Percentiles rank a stretch among this genome's conserved stretches.
Conservation (phyloP, 2,888 invertebrate genomes). For the Hirtodrosophila alboralis region DNA sequence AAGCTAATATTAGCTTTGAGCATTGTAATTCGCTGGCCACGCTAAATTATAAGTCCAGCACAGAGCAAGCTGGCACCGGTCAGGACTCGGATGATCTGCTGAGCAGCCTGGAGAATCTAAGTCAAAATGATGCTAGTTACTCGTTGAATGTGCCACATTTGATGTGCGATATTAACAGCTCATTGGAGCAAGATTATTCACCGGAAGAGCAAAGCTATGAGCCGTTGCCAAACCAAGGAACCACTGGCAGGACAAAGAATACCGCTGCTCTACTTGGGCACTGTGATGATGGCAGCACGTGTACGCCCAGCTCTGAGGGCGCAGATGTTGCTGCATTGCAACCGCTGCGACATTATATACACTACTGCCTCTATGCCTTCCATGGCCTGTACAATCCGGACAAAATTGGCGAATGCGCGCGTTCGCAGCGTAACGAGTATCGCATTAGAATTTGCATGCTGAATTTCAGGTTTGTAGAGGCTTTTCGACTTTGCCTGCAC, state of each 20-base stretch:
- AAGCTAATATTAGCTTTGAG: conserved; percentile 78
- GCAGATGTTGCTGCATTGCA: conserved; percentile 47
- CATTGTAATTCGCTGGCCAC: conserved; percentile 63
- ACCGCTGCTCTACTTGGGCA: conserved; percentile 32
- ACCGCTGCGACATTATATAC: conserved; percentile 82
- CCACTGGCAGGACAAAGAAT: conserved; percentile 6
- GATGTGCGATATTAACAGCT: conserved; percentile 62
- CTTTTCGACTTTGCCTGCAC: conserved; percentile 82
- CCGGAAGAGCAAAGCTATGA: conserved; percentile 82
- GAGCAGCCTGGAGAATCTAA: conserved; percentile 83
- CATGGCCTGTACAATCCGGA: conserved; percentile 84
- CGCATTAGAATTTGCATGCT: conserved; percentile 83
- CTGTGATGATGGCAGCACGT: conserved; percentile 62
- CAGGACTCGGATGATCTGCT: conserved; percentile 83
- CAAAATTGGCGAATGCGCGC: conserved; percentile 80
- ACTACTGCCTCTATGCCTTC: conserved; percentile 84
- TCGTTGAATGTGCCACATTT: conserved; percentile 64
- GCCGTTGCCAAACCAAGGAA: conserved; percentile 67
- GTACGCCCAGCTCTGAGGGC: conserved; percentile 52
- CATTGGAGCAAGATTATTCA: conserved; percentile 77
- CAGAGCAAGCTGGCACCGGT: conserved; percentile 71
- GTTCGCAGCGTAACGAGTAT: conserved; percentile 80
- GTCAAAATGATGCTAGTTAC: conserved; percentile 80
- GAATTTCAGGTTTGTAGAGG: conserved; percentile 83
- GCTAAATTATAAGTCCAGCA: conserved; percentile 73